phyloP scores from a whole-genome alignment of 2,797 vertebrate genomes.

The Cetoscarus ocellatus region DNA sequence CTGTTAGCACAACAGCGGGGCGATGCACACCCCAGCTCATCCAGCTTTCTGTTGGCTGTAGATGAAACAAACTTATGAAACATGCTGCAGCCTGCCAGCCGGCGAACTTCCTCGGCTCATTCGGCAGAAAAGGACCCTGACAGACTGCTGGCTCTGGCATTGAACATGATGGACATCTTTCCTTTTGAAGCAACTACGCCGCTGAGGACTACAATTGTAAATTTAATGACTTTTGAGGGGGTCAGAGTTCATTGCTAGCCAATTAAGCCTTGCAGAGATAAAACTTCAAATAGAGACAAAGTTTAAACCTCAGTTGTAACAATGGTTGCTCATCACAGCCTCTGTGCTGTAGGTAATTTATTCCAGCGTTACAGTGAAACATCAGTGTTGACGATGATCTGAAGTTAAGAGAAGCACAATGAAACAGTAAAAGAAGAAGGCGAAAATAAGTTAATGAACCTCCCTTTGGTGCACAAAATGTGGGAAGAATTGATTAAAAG shows the following conservation, averaged over 20 bases:
- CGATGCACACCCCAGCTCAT: conserved; percentile 16
- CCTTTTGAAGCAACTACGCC: conserved; percentile 11
- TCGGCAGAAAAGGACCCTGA: conserved; percentile 41
- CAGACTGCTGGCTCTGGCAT: conserved; percentile 28
- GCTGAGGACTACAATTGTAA: neutral
- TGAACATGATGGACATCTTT: conserved; percentile 28
- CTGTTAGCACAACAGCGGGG: conserved; percentile 48
- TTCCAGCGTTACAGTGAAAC: conserved; percentile 25
- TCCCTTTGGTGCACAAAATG: conserved; percentile 21
- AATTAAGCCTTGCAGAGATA: conserved; percentile 39
- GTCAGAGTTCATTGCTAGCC: conserved; percentile 26
- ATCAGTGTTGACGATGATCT: conserved; percentile 16
- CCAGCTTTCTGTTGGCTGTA: conserved; percentile 51
- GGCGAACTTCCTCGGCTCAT: conserved; percentile 40
- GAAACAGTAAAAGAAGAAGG: conserved; percentile 16
- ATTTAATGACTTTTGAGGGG: conserved; percentile 33
- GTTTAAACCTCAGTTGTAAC: neutral
- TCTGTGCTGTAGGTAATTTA: neutral
- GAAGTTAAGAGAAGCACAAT: neutral
- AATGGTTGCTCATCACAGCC: conserved; percentile 1
- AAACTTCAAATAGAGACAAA: neutral
- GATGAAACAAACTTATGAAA: conserved; percentile 64
- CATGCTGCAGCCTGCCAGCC: conserved; percentile 20
- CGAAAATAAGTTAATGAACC: conserved; percentile 54
- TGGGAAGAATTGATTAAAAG: conserved; percentile 26